Conservation (phyloP, 2,113 vertebrate genomes). For the Rhinolophus ferrumequinum region DNA sequence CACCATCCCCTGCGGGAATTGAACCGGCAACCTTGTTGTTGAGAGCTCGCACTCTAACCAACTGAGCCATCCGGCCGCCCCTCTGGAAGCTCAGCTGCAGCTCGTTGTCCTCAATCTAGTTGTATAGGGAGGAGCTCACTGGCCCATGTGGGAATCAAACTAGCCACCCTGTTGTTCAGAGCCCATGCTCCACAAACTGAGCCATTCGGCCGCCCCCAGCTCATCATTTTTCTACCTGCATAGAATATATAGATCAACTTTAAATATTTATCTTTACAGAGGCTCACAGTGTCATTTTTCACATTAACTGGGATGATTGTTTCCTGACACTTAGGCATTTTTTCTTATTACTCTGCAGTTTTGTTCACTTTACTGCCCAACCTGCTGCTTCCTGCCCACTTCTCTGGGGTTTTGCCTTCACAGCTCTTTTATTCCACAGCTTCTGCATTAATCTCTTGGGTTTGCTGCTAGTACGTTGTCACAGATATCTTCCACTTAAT, state of each 20-base stretch:
- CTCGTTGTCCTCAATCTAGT: no score
- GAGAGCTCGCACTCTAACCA: no score
- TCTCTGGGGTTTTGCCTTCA: background rate
- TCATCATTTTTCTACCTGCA: background rate
- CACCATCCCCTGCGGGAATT: no score
- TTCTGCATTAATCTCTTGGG: constrained; percentile 20
- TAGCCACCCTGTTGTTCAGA: no score
- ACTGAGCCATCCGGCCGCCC: no score
- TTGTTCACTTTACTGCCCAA: background rate
- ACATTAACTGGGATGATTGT: background rate
- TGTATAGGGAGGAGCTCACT: no score
- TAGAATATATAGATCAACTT: background rate
- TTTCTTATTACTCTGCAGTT: background rate
- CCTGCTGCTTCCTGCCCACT: background rate
- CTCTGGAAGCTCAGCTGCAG: no score
- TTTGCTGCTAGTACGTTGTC: background rate
- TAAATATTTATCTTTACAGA: background rate
- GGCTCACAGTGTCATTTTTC: background rate
- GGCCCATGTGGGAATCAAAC: no score
- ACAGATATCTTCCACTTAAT: background rate
- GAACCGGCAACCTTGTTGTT: no score
- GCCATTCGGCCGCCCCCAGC: no score
- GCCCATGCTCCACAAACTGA: no score
- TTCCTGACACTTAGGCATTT: background rate
- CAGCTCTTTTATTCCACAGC: background rate